Evolutionary conservation across 2,797 vertebrate genomes (phyloP).

Genomic region (Amblyraja radiata): DNA sequence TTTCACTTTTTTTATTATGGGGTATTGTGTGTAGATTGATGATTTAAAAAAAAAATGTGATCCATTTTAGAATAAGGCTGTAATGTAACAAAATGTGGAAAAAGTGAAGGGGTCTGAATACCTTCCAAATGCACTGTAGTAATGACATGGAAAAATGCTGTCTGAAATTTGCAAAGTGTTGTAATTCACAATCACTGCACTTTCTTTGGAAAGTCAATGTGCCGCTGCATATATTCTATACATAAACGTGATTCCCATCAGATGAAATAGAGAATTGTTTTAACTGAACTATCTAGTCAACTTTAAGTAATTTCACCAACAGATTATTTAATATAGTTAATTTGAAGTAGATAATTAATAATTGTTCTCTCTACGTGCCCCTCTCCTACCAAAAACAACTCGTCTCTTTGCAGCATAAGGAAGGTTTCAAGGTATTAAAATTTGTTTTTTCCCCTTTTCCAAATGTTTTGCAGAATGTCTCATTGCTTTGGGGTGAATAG

Average conservation of each 20-base stretch:
- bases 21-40: too few relatives aligned
- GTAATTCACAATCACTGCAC: background rate
- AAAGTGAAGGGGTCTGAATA: too few relatives aligned
- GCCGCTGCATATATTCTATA: background rate
- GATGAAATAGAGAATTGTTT: background rate
- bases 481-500: slow-evolving; percentile 47
- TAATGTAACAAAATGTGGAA: too few relatives aligned
- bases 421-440: slow-evolving; percentile 49
- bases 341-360: background rate
- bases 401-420: slow-evolving; percentile 49
- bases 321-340: background rate
- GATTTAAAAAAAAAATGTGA: too few relatives aligned
- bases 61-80: too few relatives aligned
- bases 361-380: background rate
- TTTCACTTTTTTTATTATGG: too few relatives aligned
- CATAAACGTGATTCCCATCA: background rate
- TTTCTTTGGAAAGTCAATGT: background rate
- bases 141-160: background rate
- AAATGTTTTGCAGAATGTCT: slow-evolving; percentile 42
- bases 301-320: background rate
- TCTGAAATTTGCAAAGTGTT: background rate
- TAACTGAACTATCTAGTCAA: background rate
- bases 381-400: background rate
- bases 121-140: too few relatives aligned
- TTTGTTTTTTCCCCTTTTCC: slow-evolving; percentile 40